Evolutionary conservation across 2,888 invertebrate genomes (phyloP), one percentile per base, ranked within the genome.

Genomic region (Drosophila phalerata): DNA sequence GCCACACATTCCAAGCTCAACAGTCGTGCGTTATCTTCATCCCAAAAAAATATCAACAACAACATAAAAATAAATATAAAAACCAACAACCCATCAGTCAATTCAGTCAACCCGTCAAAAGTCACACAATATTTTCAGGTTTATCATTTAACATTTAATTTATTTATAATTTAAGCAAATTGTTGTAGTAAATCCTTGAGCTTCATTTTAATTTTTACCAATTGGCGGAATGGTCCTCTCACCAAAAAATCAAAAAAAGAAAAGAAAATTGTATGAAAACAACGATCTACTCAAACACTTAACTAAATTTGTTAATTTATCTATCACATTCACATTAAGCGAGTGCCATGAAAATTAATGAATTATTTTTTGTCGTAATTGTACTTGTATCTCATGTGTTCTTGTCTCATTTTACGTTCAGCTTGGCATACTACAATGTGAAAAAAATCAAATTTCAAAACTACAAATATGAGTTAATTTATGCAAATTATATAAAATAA

Each of bases 181-280:
- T 69, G 52, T 48, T 65, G 32, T 43, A 32, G 64, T 63, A 62
- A 55, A 74, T 64, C 61, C 65, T 68, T 17, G 25, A 19, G 32
- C n/a, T 55, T 47, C 28, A 45, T 53, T 58, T 66, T 30, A 5
- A 61, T 45, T 79, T 78, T 81, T 84, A 90, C 91, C 90, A 91
- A 91, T 91, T 91, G 91, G 91, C 87, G 87, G 71, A 83, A 81
- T 73, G 91, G 89, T 85, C 74, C 84, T 72, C 80, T 86, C 91
- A 90, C 91, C 90, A 90, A 79, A 77, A 75, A 71, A n/a, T 5
- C 1, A n/a, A 62, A 37, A 25, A 11, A 38, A 61, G 34, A 10
- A 49, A 45, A 17, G 28, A 57, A 34, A 45, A 62, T 34, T 63
- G 49, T 57, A 55, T 22, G 25, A 62, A 58, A 72, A 43, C 48